Conservation (phyloP, 1,140 invertebrate genomes). For the Pogonomyrmex californicus region DNA sequence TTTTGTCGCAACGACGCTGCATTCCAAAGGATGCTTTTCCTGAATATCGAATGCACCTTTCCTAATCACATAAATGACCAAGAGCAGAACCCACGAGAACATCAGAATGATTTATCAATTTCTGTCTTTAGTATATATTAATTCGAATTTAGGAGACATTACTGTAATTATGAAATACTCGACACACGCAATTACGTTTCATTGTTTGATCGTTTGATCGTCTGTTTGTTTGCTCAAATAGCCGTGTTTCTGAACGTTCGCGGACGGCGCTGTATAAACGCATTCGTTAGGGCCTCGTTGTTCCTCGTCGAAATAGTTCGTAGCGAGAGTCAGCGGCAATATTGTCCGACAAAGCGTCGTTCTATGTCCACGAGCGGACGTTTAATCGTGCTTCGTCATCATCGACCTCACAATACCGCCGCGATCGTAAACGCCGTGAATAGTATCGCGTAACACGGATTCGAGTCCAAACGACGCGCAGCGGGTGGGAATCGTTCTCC, state of each 20-base stretch:
- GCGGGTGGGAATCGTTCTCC: conserved; percentile 71
- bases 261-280: not conserved
- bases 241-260: not conserved
- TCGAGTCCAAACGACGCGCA: conserved; percentile 59
- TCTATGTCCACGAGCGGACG: conserved; percentile 31
- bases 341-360: conserved; percentile 47
- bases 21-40: conserved; percentile 36
- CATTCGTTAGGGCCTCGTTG: conserved; percentile 20
- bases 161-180: not conserved
- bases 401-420: conserved; percentile 70
- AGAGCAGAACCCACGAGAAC: not conserved
- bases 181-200: not conserved
- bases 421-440: conserved; percentile 71
- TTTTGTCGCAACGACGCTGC: conserved; percentile 54
- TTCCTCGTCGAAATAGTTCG: conserved; percentile 46
- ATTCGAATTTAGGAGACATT: not conserved
- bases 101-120: not conserved
- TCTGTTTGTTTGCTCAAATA: not conserved
- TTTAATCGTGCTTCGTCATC: conserved; percentile 71
- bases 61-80: not conserved
- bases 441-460: conserved; percentile 76
- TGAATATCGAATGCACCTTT: not conserved
- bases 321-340: conserved; percentile 37
- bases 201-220: not conserved
- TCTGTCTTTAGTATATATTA: not conserved